Percentiles rank a stretch among this genome's conserved stretches.
phyloP scores from a whole-genome alignment of 2,888 invertebrate species.

The Terebella lapidaria region DNA sequence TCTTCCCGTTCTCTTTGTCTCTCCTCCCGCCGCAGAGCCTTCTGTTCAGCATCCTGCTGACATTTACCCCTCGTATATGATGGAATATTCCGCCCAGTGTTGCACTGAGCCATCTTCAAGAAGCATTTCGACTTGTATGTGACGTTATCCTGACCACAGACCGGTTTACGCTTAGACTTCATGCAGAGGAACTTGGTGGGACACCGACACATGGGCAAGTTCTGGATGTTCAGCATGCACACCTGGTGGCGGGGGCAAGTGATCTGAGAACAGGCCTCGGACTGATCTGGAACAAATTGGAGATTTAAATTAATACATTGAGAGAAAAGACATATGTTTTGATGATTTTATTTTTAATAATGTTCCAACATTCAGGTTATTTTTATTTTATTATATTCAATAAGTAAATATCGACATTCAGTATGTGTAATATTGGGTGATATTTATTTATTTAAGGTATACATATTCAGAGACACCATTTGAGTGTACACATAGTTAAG shows the following conservation, averaged over 20 bases:
- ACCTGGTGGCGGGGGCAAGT: constrained; percentile 42
- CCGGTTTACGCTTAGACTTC: constrained; percentile 24
- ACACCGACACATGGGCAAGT: constrained; percentile 45
- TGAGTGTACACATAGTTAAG: too few relatives aligned
- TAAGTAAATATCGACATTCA: too few relatives aligned
- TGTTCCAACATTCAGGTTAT: too few relatives aligned
- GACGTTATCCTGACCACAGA: constrained; percentile 41
- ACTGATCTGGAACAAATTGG: neutral
- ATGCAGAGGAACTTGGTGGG: constrained; percentile 39
- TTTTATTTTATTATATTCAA: too few relatives aligned
- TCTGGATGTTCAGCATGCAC: constrained; percentile 47
- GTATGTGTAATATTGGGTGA: too few relatives aligned
- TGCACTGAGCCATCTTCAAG: constrained; percentile 14
- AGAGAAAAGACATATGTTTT: too few relatives aligned
- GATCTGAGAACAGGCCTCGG: constrained; percentile 16
- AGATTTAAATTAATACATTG: too few relatives aligned
- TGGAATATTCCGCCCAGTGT: neutral
- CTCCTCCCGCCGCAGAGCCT: neutral
- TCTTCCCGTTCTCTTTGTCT: neutral
- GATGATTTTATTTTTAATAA: too few relatives aligned
- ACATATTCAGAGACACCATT: too few relatives aligned
- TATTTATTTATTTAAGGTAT: too few relatives aligned
- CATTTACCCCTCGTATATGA: constrained; percentile 4
- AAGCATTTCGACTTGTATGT: constrained; percentile 22
- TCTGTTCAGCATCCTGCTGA: neutral